Base-by-base conservation (phyloP, 2,797 vertebrate genomes). In the Enteromius thamalakanensis region DNA sequence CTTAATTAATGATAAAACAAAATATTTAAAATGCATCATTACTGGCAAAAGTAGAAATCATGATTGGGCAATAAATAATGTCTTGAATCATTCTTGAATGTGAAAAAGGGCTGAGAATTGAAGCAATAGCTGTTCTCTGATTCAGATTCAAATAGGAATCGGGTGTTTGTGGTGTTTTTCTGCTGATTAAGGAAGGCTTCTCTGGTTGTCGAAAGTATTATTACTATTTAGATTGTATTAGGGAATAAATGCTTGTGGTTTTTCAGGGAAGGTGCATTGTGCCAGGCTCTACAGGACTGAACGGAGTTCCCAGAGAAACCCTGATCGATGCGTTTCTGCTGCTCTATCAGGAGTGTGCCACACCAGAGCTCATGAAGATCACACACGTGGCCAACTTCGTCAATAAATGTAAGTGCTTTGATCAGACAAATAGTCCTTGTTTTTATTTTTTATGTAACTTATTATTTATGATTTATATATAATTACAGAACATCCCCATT, bases 331-430 rank as follows among this genome's bases (percentile, higher is more conserved):
- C 97, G 86, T 91, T 99, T 84, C 92, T 98, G 79, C 91, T 96
- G 70, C 95, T 99, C 80, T 97, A 97, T 87, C 94, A 98, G 87
- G 97, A 99, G 91, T 99, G 97, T 91, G 94, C 88, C 80, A 95
- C 95, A 64, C 96, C 97, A 0, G 90, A 96, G 86, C 95, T 98
- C 55, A 96, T 97, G 97, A 98, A 95, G 93, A 96, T 96, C 83
- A 95, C 96, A 71, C 93, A 96, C 0, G 96, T 99, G 84, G 95
- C 93, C 90, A 96, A 92, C 89, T 99, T 99, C 92, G 96, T 99
- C 82, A 95, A 93, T 71, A 99, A 97, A 90, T 97, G 98, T 98
- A 93, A 96, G 97, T 32, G 19, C 15, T 51, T 29, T 8, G 1
- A 47, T 53, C 37, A 60, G 23, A 2, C 40, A 23, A 58, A 69